Evolutionary conservation across 2,113 vertebrate species (phyloP).

Genomic region (Craseonycteris thonglongyai): DNA sequence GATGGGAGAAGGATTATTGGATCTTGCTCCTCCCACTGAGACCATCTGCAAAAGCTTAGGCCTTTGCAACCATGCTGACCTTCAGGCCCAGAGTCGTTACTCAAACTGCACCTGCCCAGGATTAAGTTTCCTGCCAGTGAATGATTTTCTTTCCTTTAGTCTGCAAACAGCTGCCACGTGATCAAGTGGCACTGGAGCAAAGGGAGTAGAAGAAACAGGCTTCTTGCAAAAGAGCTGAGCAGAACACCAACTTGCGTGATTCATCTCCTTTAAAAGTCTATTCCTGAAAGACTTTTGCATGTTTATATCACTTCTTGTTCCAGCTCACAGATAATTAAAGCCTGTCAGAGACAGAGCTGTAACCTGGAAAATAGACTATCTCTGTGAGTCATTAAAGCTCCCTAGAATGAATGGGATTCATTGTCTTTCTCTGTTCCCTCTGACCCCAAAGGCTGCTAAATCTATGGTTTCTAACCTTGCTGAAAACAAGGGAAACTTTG

Average conservation of each 20-base stretch:
- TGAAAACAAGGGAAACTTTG: conserved; percentile 16
- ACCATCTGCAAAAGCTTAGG: conserved; percentile 58
- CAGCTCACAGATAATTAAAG: conserved; percentile 65
- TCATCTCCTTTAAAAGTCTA: conserved; percentile 71
- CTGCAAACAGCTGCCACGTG: conserved; percentile 72
- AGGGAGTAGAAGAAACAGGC: conserved; percentile 5
- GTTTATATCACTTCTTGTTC: conserved; percentile 62
- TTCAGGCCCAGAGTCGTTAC: conserved; percentile 58
- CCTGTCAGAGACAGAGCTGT: not conserved
- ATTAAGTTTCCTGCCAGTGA: conserved; percentile 77
- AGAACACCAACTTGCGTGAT: conserved; percentile 66
- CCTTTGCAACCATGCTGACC: conserved; percentile 61
- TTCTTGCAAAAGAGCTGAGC: conserved; percentile 45
- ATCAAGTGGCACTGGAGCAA: conserved; percentile 48
- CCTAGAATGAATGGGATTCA: conserved; percentile 30
- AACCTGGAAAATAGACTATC: conserved; percentile 29
- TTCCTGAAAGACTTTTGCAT: conserved; percentile 58
- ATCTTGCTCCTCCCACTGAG: not conserved
- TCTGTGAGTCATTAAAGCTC: conserved; percentile 1
- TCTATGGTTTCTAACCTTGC: conserved; percentile 24
- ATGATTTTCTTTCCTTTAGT: conserved; percentile 63
- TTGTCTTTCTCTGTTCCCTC: conserved; percentile 38
- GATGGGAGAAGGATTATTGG: conserved; percentile 29
- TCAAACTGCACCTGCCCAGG: conserved; percentile 77
- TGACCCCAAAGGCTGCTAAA: conserved; percentile 26